Evolutionary conservation across 1,140 invertebrate species (phyloP).

Genomic region (Rhizoglyphus robini): DNA sequence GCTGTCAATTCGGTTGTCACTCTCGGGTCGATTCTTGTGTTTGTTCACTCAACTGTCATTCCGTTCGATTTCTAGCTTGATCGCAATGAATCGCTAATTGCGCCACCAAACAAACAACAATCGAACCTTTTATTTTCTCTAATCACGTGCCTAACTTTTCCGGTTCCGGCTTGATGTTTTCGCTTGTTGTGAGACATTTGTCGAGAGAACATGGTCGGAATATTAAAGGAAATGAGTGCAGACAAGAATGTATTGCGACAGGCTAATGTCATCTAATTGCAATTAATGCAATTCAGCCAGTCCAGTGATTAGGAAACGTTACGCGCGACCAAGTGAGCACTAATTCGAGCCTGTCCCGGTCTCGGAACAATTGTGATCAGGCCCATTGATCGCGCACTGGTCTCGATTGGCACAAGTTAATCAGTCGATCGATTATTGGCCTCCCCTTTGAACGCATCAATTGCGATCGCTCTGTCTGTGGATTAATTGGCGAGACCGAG

Average conservation of each 20-base stretch:
- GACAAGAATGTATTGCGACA: neutral
- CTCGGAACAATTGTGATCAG: too few relatives aligned
- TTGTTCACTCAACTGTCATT: too few relatives aligned
- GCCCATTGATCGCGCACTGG: too few relatives aligned
- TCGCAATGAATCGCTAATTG: conserved; percentile 6
- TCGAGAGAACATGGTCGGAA: conserved; percentile 1
- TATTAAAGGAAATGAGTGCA: neutral
- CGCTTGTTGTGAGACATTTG: neutral
- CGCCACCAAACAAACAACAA: neutral
- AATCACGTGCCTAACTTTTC: conserved; percentile 12
- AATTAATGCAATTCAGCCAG: conserved; percentile 7
- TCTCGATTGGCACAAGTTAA: too few relatives aligned
- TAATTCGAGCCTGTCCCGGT: too few relatives aligned
- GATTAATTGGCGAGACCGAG: neutral
- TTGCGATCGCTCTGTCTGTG: too few relatives aligned
- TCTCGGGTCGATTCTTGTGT: too few relatives aligned
- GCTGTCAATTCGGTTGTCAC: too few relatives aligned
- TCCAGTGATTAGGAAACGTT: neutral
- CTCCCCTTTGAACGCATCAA: neutral
- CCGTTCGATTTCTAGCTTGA: too few relatives aligned
- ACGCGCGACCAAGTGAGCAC: too few relatives aligned
- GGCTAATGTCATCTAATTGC: conserved; percentile 17
- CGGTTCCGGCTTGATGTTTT: conserved; percentile 4
- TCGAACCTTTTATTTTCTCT: neutral
- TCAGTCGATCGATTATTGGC: neutral